A percentile compares a stretch with the other conserved stretches of the same genome.
These are phyloP conservation scores for Argyra leucocephala DNA, from an alignment of 2,888 invertebrate genomes.

Conservation along the genomic window DNA sequence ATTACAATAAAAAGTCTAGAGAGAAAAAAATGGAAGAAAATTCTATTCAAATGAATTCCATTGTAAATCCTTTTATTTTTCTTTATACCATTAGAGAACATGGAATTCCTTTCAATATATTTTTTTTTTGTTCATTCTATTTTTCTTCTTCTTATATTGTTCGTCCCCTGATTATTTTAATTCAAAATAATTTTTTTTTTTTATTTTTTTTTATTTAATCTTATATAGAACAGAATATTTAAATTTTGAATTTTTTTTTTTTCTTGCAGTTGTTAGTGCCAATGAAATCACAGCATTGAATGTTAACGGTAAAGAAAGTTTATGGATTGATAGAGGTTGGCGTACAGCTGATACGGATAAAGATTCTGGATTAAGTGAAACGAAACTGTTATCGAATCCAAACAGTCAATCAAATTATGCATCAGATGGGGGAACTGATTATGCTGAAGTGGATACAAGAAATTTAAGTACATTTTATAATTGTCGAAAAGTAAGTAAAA, in stretches of 20 bases:
- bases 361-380: conserved; percentile 49
- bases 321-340: conserved; percentile 65
- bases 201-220: no score
- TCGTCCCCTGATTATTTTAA: no score
- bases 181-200: no score
- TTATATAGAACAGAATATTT: neutral
- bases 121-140: neutral
- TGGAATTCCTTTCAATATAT: neutral
- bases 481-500: conserved; percentile 47
- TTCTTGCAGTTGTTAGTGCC: conserved; percentile 41
- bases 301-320: conserved; percentile 51
- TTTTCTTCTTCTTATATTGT: neutral
- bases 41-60: conserved; percentile 9
- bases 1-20: no score
- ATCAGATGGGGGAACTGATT: conserved; percentile 50
- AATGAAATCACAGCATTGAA: conserved; percentile 45
- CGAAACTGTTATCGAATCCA: conserved; percentile 50
- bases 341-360: conserved; percentile 54
- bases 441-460: conserved; percentile 57
- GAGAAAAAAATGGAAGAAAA: no score
- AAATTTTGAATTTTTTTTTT: conserved; percentile 17
- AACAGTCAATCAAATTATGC: conserved; percentile 43
- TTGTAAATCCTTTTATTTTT: conserved; percentile 15
- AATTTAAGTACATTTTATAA: conserved; percentile 64
- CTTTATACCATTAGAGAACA: neutral